Base-by-base conservation (phyloP, 2,888 invertebrate species). In the Microctonus brassicae region DNA sequence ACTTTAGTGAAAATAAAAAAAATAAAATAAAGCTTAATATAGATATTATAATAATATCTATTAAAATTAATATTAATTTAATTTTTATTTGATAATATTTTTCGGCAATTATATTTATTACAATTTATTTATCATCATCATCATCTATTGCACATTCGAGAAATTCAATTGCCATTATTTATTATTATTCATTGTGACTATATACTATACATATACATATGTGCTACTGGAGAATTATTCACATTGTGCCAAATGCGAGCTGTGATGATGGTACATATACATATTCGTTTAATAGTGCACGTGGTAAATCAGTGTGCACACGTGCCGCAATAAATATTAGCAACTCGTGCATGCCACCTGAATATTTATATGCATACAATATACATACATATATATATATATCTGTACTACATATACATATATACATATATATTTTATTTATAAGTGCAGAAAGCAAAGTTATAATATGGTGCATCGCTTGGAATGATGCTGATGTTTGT, bases 291-390 rank as follows among this genome's bases (percentile, higher is more conserved):
- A 53, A 6, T 34, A 17, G 52, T 69, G 60, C 61, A 61, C 61
- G 69, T 69, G 69, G 61, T 26, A 62, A 53, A 69, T 69, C 61
- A 69, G 68, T 57, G 57, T 58, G 58, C 60, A 65, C 70, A 70
- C 70, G 70, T 70, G 70, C 70, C 36, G 47, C 64, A 65, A 70
- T 65, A 70, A 70, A 70, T 70, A 70, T 70, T 47, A 52, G 26
- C 11, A 70, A 70, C 47, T 47, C 53, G 65, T 58, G 60, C 60
- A 47, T 47, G 17, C 17, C 17, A 47, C 17, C 47, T 7, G 22
- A 39, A 47, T 33, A 64, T 63, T n/a, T n/a, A n/a, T n/a, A n/a
- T n/a, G n/a, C n/a, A n/a, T n/a, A n/a, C n/a, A n/a, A n/a, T n/a
- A n/a, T n/a, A n/a, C n/a, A n/a, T n/a, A n/a, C n/a, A n/a, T n/a